Percentiles rank a stretch among this genome's conserved stretches.
Conservation (phyloP, 2,113 vertebrate genomes). For the Solea senegalensis region DNA sequence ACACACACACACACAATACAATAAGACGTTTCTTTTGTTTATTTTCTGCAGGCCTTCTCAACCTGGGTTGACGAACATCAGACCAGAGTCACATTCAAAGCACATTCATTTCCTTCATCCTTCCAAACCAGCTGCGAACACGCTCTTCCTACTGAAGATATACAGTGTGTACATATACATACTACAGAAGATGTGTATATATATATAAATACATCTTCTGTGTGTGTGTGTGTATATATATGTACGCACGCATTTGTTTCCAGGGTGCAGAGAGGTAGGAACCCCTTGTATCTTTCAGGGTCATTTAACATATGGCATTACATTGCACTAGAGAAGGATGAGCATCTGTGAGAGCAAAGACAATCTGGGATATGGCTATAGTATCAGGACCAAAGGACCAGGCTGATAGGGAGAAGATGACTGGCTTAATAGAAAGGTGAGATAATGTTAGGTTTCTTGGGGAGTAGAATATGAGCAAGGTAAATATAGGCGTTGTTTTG, state of each 20-base stretch:
- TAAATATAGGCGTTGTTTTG: not conserved
- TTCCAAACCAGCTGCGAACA: constrained; percentile 34
- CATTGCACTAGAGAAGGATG: constrained; percentile 51
- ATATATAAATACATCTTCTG: too few species aligned
- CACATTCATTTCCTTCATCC: constrained; percentile 52
- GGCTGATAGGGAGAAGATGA: constrained; percentile 4
- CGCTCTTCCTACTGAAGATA: constrained; percentile 2
- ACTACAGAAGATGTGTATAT: constrained; percentile 4
- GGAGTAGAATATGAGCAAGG: not conserved
- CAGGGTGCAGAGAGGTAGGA: constrained; percentile 65
- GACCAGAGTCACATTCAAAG: constrained; percentile 51
- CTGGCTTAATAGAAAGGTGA: not conserved
- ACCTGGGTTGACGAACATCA: constrained; percentile 41
- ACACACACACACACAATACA: not conserved
- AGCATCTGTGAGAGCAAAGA: constrained; percentile 61
- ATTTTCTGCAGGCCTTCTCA: constrained; percentile 30
- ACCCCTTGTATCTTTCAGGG: constrained; percentile 57
- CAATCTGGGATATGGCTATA: constrained; percentile 67
- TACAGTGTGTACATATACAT: not conserved
- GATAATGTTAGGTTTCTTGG: too few species aligned
- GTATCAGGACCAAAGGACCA: constrained; percentile 37
- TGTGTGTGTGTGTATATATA: too few species aligned
- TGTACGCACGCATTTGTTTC: not conserved
- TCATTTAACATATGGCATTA: constrained; percentile 62
- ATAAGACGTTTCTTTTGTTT: not conserved